A percentile compares a stretch with the other conserved stretches of the same genome.
phyloP scores from a whole-genome alignment of 2,113 vertebrate genomes.

The Dromas ardeola region DNA sequence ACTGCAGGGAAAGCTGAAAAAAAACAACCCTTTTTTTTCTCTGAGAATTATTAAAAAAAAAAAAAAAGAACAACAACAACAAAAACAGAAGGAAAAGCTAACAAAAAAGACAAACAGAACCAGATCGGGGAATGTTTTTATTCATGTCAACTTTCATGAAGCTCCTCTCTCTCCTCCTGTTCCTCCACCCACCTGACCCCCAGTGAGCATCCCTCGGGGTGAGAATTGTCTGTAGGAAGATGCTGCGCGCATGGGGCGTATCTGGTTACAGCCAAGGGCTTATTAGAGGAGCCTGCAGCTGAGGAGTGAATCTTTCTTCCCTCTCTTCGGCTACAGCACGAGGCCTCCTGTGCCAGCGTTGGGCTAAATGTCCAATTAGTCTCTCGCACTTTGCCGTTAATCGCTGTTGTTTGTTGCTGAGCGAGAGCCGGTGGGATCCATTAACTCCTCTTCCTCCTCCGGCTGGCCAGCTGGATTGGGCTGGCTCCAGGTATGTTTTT shows the following conservation, averaged over 20 bases:
- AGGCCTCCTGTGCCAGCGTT: not conserved
- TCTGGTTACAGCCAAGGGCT: not conserved
- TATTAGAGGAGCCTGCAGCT: not conserved
- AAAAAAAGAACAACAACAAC: not conserved
- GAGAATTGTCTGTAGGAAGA: not conserved
- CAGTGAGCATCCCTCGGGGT: not conserved
- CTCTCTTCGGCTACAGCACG: not conserved
- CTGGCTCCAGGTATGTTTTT: not conserved
- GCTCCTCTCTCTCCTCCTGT: not conserved
- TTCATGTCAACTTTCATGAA: not conserved
- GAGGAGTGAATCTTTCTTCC: not conserved
- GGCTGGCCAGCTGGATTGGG: not conserved
- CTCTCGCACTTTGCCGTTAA: not conserved
- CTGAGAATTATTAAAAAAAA: not conserved
- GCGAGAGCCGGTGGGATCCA: slow-evolving; percentile 16
- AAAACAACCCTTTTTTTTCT: not conserved
- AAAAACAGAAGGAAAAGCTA: not conserved
- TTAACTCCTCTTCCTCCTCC: not conserved
- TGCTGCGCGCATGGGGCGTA: accelerated
- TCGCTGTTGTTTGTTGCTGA: not conserved
- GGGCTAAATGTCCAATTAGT: slow-evolving; percentile 35
- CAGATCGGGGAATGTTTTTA: not conserved
- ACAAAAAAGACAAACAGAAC: not conserved
- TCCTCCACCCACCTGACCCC: not conserved
- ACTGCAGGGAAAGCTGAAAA: not conserved